Evolutionary conservation across 2,888 invertebrate genomes (phyloP).

Genomic region (Cinara cedri): DNA sequence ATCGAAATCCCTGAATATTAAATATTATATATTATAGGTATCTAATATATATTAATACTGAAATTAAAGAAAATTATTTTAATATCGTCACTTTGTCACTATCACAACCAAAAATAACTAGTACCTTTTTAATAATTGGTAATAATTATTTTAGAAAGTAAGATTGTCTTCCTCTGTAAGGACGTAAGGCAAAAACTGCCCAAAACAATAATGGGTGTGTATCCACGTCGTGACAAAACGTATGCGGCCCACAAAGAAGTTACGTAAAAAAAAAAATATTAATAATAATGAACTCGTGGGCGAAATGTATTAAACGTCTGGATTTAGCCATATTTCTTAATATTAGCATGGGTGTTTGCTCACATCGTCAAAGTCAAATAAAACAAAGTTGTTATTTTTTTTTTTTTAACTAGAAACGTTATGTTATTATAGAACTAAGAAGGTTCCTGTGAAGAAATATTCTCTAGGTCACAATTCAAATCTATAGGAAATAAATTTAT

Average conservation of each 20-base stretch:
- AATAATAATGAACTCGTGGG: slow-evolving; percentile 32
- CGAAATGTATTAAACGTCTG: slow-evolving; percentile 26
- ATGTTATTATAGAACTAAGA: neutral
- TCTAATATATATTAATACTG: no score
- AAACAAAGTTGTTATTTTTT: no score
- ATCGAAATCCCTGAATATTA: no score
- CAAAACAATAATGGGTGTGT: slow-evolving; percentile 29
- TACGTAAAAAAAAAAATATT: slow-evolving; percentile 30
- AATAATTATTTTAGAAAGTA: slow-evolving; percentile 30
- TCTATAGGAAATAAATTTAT: neutral
- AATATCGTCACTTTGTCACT: no score
- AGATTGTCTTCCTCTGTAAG: neutral
- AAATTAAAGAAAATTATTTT: no score
- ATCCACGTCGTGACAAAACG: slow-evolving; percentile 37
- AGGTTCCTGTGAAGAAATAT: neutral
- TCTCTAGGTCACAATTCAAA: slow-evolving; percentile 28
- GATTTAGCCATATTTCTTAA: neutral
- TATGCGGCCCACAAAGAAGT: neutral
- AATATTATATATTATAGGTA: no score
- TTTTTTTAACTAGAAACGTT: slow-evolving; percentile 17
- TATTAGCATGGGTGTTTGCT: slow-evolving; percentile 28
- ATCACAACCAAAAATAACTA: no score
- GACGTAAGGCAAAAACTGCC: neutral
- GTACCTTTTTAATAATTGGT: neutral
- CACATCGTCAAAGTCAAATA: slow-evolving; percentile 6